Evolutionary conservation across 2,113 vertebrate genomes (phyloP), one percentile per base, ranked within the genome.

Genomic region (Propithecus coquereli): DNA sequence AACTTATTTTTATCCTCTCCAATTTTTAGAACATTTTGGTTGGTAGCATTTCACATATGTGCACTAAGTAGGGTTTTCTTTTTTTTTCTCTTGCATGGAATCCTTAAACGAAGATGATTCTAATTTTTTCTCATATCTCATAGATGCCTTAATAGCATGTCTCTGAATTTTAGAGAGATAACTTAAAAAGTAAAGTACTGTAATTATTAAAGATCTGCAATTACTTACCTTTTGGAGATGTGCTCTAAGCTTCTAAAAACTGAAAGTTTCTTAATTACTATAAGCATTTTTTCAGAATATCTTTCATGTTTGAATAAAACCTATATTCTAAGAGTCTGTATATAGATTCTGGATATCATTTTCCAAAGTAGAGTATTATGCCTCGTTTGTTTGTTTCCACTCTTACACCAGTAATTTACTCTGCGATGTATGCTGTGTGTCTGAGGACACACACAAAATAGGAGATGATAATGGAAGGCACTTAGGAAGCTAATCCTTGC

Each of bases 341-440:
- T 40, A 25, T 34, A 59, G 66, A 86, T 40, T 70, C 66, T 93
- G 18, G 14, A 59, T 81, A 92, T 80, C 43, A 71, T 81, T 95
- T 93, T 83, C 16, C 25, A 71, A 94, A 63, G 43, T 25, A 91
- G 25, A 73, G 10, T 70, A 87, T 87, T 74, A 27, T 57, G 7
- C 45, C 73, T 14, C 37, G 61, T 87, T 97, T 86, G 37, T 95
- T 93, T 89, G 30, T 93, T 59, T 87, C 79, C 76, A 14, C n/a
- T 84, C 40, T 94, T 87, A 68, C 23, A 76, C 40, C 59, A 70
- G 7, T 94, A 91, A 93, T 92, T 90, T 83, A 59, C 76, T 91
- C 23, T 86, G 47, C 30, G 34, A 80, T 52, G 8, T 23, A 27
- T 43, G 45, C 34, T 54, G 4, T 1, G 0, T 61, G 43, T 93